Conservation (phyloP, 2,797 vertebrate species). For the Thalassophryne amazonica region DNA sequence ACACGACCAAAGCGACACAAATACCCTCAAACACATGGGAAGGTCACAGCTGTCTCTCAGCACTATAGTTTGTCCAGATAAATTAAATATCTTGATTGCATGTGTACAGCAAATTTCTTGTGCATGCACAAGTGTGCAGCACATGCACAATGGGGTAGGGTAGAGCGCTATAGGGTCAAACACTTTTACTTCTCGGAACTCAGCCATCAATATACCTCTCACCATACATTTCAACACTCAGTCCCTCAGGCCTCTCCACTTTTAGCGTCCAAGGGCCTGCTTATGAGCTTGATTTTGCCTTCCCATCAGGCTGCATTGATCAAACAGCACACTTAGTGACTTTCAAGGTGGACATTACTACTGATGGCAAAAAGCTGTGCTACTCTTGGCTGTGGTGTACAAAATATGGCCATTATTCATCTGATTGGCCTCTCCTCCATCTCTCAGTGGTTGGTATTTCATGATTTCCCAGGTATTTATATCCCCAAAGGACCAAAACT, state of each 20-base stretch:
- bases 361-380: slow-evolving; percentile 76
- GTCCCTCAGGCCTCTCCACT: slow-evolving; percentile 69
- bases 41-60: slow-evolving; percentile 58
- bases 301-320: slow-evolving; percentile 79
- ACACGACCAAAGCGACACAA: slow-evolving; percentile 46
- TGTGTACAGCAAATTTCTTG: background rate
- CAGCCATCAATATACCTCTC: slow-evolving; percentile 69
- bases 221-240: slow-evolving; percentile 59
- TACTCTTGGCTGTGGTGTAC: slow-evolving; percentile 60
- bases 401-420: slow-evolving; percentile 77
- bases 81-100: slow-evolving; percentile 34
- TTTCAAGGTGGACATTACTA: slow-evolving; percentile 79
- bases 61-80: slow-evolving; percentile 11
- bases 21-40: slow-evolving; percentile 8
- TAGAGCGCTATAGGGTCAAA: slow-evolving; percentile 65
- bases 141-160: slow-evolving; percentile 18
- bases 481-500: slow-evolving; percentile 61
- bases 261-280: slow-evolving; percentile 77
- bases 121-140: slow-evolving; percentile 2
- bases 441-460: slow-evolving; percentile 75
- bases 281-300: slow-evolving; percentile 79
- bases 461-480: slow-evolving; percentile 81
- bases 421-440: slow-evolving; percentile 79
- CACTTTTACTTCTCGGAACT: slow-evolving; percentile 70
- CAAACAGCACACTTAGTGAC: slow-evolving; percentile 76